Base-by-base conservation (phyloP, 2,113 vertebrate species). In the Oryzias woworae region DNA sequence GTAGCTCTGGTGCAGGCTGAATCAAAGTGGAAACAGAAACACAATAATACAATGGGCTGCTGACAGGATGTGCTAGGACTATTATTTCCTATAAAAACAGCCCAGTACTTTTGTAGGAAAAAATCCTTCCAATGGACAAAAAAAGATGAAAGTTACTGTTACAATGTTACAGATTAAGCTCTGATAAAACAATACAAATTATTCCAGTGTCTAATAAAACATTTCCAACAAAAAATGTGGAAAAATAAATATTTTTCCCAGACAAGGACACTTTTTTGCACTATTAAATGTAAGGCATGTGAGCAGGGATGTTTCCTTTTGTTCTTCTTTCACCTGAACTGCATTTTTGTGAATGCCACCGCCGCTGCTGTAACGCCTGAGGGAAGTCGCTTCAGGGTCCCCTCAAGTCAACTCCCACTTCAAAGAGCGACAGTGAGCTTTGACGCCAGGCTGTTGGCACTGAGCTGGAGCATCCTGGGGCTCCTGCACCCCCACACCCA, bases 1-100 rank as follows among this genome's bases (percentile, higher is more conserved):
- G 24, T 57, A 53, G 52, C 43, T 73, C 75, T 56, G 71, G 62
- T 57, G 6, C 52, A 59, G 60, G 63, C 50, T 62, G 66, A 74
- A 67, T 50, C 48, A 65, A 65, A 72, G 75, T 79, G 78, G 67
- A 79, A 83, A 82, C 49, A 73, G 65, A 80, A 61, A 72, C 68
- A 55, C 58, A 74, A 82, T 72, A 78, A 80, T 80, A 75, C 58
- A 69, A 26, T 59, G 69, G 75, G 73, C 68, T 68, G 73, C 43
- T 70, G 69, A 71, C 78, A 77, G 72, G 84, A 77, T 66, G 28
- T 69, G 67, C 66, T 65, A 52, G 65, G 66, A 72, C 72, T 53
- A 69, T 77, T 74, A 81, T 70, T 83, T 83, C 78, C 75, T 74
- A 72, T 44, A 69, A 74, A 77, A 83, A 81, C 81, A 83, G 28